Base-by-base conservation (phyloP, 2,797 vertebrate genomes). In the Tarsius wallacei region DNA sequence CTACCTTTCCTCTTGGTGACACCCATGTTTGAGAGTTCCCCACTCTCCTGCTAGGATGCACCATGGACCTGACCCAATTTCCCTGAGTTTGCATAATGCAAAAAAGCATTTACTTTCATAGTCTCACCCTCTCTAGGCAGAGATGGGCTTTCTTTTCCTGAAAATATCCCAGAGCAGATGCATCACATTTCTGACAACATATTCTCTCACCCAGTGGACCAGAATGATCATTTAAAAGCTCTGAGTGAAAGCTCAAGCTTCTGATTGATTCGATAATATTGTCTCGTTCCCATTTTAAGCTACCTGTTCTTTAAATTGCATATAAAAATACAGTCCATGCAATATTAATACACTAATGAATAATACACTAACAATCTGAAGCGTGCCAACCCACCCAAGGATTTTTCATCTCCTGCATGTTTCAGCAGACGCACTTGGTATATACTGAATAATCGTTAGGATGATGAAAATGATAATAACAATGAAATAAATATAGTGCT, bases 331-430 rank as follows among this genome's bases (percentile, higher is more conserved):
- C 64, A 91, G 96, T 24, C 97, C 94, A 98, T 98, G 97, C 93
- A 98, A 98, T 97, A 96, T 97, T 98, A 97, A 98, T 96, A 90
- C 28, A 22, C 81, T 94, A 93, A 98, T 98, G 96, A 98, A 98
- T 98, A 98, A 97, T 97, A 97, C 84, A 97, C 97, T 97, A 96
- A 97, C 96, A 91, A 90, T 95, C 88, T 77, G 96, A 97, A 96
- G 87, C 5, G 2, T 12, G 55, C 80, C 93, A 96, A 96, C 84
- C 87, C 93, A 94, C 94, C 95, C 91, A 95, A 97, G 93, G 91
- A 96, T 94, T 96, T 97, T 92, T 97, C 91, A 94, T 96, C 94
- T 94, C 90, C 77, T 95, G 84, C 63, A 96, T 94, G 96, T 97
- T 97, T 95, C 89, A 97, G 81, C 91, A 53, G 71, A 98, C 94